Evolutionary conservation across 2,113 vertebrate species (phyloP).

Genomic region (Hippocampus barbouri): DNA sequence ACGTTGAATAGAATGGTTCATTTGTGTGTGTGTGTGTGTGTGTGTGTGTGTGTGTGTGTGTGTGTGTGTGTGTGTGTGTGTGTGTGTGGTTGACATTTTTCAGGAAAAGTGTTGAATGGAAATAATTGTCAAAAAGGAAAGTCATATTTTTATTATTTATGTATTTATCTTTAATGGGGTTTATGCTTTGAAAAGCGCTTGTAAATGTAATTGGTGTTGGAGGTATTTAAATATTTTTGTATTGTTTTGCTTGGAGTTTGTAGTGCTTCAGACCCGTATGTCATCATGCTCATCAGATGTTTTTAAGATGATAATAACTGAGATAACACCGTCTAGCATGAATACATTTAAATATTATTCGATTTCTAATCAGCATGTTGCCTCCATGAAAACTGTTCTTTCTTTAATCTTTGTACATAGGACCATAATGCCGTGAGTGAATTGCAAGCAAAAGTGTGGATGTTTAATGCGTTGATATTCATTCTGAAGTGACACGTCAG

Average conservation of each 20-base stretch:
- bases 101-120: background rate
- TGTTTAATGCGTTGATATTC: background rate
- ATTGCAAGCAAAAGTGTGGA: constrained; percentile 32
- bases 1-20: too few relatives aligned
- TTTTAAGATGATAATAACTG: background rate
- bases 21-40: too few relatives aligned
- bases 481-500: background rate
- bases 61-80: too few relatives aligned
- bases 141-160: background rate
- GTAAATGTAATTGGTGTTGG: background rate
- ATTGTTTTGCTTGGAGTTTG: too few relatives aligned
- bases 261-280: too few relatives aligned
- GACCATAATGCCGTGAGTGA: constrained; percentile 46
- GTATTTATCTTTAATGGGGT: background rate
- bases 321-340: background rate
- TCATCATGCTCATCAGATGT: too few relatives aligned
- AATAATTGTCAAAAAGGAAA: background rate
- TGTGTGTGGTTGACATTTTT: background rate
- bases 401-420: constrained; percentile 24
- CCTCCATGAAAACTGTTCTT: constrained; percentile 5
- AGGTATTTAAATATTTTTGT: background rate
- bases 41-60: too few relatives aligned
- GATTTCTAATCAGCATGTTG: background rate
- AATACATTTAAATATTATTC: background rate
- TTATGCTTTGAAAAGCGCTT: background rate